Evolutionary conservation across 1,140 invertebrate species (phyloP).

Genomic region (Microplitis mediator): DNA sequence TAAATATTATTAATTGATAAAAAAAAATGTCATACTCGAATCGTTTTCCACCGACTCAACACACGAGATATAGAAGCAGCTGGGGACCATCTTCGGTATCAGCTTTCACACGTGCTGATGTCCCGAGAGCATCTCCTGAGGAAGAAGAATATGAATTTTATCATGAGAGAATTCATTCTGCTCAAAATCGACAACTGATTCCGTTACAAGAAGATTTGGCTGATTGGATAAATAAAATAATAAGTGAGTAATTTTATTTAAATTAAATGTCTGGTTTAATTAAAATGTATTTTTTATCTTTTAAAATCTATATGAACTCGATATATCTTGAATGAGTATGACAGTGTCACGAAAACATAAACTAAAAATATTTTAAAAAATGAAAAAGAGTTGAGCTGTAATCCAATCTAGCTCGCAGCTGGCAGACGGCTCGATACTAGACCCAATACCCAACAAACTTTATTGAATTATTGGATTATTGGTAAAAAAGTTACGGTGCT

Average conservation of each 20-base stretch:
- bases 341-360: too few species aligned
- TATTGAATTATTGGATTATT: too few species aligned
- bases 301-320: too few species aligned
- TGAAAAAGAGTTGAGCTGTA: too few species aligned
- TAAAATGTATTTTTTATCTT: too few species aligned
- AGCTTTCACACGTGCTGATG: conserved; percentile 64
- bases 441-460: too few species aligned
- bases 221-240: conserved; percentile 85
- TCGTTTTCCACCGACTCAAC: conserved; percentile 66
- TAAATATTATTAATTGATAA: neutral
- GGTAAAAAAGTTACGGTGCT: too few species aligned
- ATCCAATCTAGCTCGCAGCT: too few species aligned
- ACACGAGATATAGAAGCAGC: conserved; percentile 68
- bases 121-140: conserved; percentile 66
- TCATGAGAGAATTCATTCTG: conserved; percentile 75
- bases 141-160: conserved; percentile 78
- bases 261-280: too few species aligned
- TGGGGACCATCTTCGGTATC: conserved; percentile 69
- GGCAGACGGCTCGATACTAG: too few species aligned
- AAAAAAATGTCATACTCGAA: conserved; percentile 65
- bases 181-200: conserved; percentile 78
- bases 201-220: conserved; percentile 84
- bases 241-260: conserved; percentile 68
- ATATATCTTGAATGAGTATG: too few species aligned
- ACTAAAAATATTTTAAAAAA: too few species aligned